These are phyloP conservation scores for Drepanosiphum platanoidis DNA, from an alignment of 2,888 invertebrate species.

Conservation along the genomic window DNA sequence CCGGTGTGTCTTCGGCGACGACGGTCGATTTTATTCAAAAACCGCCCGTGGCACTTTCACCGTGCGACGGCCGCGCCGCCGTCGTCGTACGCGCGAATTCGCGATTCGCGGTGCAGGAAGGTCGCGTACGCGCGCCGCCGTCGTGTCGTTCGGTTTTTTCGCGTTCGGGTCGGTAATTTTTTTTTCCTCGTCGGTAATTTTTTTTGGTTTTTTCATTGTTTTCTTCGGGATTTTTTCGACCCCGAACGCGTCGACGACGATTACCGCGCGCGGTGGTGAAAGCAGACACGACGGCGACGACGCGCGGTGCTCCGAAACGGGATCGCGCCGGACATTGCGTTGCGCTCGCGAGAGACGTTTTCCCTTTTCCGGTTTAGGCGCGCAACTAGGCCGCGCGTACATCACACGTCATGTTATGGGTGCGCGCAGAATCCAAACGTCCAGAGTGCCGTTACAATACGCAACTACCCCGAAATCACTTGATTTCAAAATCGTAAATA, in stretches of 20 bases:
- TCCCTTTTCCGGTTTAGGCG: background rate
- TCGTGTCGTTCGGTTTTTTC: too few species aligned
- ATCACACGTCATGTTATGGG: too few species aligned
- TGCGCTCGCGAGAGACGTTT: background rate
- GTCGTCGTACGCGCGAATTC: background rate
- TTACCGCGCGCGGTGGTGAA: background rate
- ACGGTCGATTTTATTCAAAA: constrained; percentile 27
- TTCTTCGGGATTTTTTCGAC: background rate
- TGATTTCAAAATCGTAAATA: too few species aligned
- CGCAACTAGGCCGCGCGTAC: background rate
- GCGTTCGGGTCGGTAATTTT: too few species aligned
- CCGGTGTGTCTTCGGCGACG: constrained; percentile 35
- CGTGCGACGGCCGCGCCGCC: constrained; percentile 15
- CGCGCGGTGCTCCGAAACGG: background rate
- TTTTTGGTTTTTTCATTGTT: background rate
- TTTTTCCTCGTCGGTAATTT: too few species aligned
- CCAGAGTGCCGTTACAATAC: too few species aligned
- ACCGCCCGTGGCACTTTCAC: constrained; percentile 49
- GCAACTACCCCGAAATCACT: too few species aligned
- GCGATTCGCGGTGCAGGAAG: constrained; percentile 11
- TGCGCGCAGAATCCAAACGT: too few species aligned
- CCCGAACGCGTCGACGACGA: background rate
- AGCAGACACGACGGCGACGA: too few species aligned
- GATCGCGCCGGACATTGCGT: background rate
- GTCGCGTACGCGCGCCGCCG: too few species aligned